These are phyloP conservation scores for Sarotherodon lohbergeri DNA, from an alignment of 2,113 vertebrate species.

Conservation along the genomic window DNA sequence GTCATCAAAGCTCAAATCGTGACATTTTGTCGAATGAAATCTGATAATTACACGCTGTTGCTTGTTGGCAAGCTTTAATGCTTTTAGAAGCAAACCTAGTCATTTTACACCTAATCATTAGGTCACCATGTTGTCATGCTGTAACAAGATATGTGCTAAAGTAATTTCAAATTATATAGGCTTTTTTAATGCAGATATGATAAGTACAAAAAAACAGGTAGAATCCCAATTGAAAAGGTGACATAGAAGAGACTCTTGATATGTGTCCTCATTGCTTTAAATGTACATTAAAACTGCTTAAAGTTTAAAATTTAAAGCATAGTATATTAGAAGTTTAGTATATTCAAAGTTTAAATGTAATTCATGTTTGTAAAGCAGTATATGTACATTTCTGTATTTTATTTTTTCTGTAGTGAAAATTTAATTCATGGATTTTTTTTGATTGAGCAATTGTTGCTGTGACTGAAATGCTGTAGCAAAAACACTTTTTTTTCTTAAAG, in stretches of 20 bases:
- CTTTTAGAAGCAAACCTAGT: neutral
- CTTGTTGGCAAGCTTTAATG: constrained; percentile 4
- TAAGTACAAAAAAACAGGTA: neutral
- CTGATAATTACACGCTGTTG: constrained; percentile 8
- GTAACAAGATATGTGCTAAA: neutral
- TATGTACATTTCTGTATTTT: neutral
- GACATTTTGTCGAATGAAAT: constrained; percentile 7
- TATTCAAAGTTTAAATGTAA: neutral
- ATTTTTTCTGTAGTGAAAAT: neutral
- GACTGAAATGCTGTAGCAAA: neutral
- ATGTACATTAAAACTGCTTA: neutral
- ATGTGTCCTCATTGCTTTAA: neutral
- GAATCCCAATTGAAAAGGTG: neutral
- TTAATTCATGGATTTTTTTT: neutral
- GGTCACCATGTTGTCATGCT: constrained; percentile 12
- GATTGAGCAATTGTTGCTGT: neutral
- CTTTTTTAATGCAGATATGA: neutral
- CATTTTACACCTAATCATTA: constrained; percentile 15
- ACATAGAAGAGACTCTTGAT: neutral
- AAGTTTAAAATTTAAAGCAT: neutral
- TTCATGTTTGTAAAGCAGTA: neutral
- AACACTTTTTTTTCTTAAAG: neutral
- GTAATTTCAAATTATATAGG: neutral
- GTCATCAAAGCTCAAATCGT: neutral
- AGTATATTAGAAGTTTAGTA: neutral